phyloP scores from a whole-genome alignment of 1,140 invertebrate species.

The Sarcophaga peregrina region DNA sequence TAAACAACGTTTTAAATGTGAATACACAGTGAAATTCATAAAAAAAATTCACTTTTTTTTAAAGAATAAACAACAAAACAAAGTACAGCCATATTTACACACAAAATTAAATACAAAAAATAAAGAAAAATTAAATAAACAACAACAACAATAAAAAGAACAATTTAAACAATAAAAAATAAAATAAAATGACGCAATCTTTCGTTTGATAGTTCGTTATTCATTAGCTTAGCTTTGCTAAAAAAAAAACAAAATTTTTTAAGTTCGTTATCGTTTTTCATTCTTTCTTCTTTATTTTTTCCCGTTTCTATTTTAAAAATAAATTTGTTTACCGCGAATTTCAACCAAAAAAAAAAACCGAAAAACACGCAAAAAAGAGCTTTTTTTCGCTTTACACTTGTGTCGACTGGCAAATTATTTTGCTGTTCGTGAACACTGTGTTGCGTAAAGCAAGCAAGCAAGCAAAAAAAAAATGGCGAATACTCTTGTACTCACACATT shows the following conservation, averaged over 20 bases:
- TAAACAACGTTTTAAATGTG: too few species aligned
- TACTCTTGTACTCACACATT: background rate
- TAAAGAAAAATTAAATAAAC: background rate
- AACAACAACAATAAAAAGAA: background rate
- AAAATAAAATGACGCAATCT: constrained; percentile 16
- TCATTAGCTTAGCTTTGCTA: background rate
- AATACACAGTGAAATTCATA: too few species aligned
- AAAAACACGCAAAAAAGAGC: background rate
- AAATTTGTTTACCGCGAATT: constrained; percentile 10
- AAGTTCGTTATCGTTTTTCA: background rate
- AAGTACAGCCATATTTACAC: constrained; percentile 8
- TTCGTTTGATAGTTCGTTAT: background rate
- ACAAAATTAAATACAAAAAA: background rate
- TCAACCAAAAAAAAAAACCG: too few species aligned
- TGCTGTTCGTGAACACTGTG: background rate
- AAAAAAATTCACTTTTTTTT: too few species aligned
- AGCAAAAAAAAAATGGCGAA: constrained; percentile 15
- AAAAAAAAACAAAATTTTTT: background rate
- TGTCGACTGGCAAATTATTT: background rate
- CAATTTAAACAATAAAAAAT: too few species aligned
- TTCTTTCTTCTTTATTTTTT: background rate
- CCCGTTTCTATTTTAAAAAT: background rate
- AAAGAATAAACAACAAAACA: background rate
- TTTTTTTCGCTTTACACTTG: background rate
- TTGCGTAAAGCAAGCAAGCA: background rate